Conservation (phyloP, 2,113 vertebrate species). For the mouse (Mus musculus) region GRCm39 chr9:43990501-43991000, state of each 20-base stretch:
- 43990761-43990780: conserved; percentile 2
- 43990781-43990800: conserved; percentile 56
- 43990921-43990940: background rate
- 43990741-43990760: conserved; percentile 40
- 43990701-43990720: fast-evolving
- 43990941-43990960: conserved; percentile 17
- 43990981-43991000: background rate
- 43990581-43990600: conserved; percentile 35
- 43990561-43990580: conserved; percentile 31
- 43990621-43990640: background rate
- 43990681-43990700: too few species aligned
- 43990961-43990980: background rate
- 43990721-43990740: conserved; percentile 34
- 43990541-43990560: conserved; percentile 33
- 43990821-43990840: conserved; percentile 72
- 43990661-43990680: background rate
- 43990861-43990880: conserved; percentile 42
- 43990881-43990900: conserved; percentile 67
- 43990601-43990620: conserved; percentile 47
- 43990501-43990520: conserved; percentile 48
- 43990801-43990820: conserved; percentile 74
- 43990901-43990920: conserved; percentile 49
- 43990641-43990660: too few species aligned
- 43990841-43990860: conserved; percentile 74
- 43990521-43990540: background rate